Evolutionary conservation across 1,140 invertebrate genomes (phyloP).

Genomic region (Leptopilina clavipes): DNA sequence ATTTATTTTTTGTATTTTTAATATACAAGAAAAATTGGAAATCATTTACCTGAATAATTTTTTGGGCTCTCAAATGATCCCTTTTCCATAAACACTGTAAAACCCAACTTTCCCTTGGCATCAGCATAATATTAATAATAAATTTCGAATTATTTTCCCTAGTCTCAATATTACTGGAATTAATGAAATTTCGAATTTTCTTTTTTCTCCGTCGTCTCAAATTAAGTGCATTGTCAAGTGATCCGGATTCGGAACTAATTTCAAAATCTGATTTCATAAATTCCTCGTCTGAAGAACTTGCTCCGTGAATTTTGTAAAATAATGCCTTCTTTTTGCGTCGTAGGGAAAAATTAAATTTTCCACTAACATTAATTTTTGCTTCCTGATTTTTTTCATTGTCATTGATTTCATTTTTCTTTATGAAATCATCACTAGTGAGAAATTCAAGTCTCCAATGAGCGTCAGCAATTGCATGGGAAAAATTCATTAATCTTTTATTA

Average conservation of each 20-base stretch:
- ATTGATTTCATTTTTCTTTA: slow-evolving; percentile 45
- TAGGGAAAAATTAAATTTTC: slow-evolving; percentile 48
- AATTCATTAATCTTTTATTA: slow-evolving; percentile 45
- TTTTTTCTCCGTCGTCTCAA: slow-evolving; percentile 53
- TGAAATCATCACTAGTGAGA: slow-evolving; percentile 58
- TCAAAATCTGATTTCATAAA: slow-evolving; percentile 58
- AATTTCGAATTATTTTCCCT: slow-evolving; percentile 48
- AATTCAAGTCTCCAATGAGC: slow-evolving; percentile 65
- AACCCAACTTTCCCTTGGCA: slow-evolving; percentile 63
- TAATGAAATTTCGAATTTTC: slow-evolving; percentile 41
- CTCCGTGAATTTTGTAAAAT: slow-evolving; percentile 56
- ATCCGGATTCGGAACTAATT: slow-evolving; percentile 58
- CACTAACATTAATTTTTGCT: slow-evolving; percentile 14
- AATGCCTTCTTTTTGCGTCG: slow-evolving; percentile 45
- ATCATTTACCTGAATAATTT: slow-evolving; percentile 66
- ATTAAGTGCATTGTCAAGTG: slow-evolving; percentile 40
- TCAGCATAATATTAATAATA: slow-evolving; percentile 65
- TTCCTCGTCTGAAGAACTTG: slow-evolving; percentile 55
- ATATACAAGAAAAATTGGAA: too few relatives aligned
- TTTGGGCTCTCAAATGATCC: slow-evolving; percentile 61
- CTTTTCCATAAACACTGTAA: slow-evolving; percentile 66
- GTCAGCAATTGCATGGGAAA: slow-evolving; percentile 55
- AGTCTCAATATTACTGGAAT: slow-evolving; percentile 28
- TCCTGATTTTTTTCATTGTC: slow-evolving; percentile 17
- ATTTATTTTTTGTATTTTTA: too few relatives aligned